Conservation (phyloP, 2,113 vertebrate genomes). For the Heliornis fulica region DNA sequence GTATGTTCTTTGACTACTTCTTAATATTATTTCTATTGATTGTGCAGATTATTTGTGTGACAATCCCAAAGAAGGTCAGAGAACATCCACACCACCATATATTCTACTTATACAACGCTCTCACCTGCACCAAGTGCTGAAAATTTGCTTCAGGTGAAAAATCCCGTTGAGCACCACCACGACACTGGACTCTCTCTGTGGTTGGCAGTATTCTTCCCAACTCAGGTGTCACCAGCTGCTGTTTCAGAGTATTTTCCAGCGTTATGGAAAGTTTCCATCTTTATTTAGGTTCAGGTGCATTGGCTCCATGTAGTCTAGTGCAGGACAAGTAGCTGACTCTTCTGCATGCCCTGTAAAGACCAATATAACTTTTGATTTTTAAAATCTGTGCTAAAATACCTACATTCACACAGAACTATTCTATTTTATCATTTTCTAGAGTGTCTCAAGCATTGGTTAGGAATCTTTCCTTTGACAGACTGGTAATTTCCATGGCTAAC, state of each 20-base stretch:
- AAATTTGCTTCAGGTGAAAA: background rate
- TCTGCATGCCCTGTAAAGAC: background rate
- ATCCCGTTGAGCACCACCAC: fast-evolving
- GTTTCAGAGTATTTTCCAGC: fast-evolving
- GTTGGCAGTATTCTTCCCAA: background rate
- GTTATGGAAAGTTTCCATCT: background rate
- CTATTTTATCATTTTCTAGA: background rate
- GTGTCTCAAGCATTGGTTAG: background rate
- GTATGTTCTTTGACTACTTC: background rate
- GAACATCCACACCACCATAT: background rate
- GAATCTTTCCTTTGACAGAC: background rate
- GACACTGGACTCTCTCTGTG: background rate
- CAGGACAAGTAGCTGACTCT: background rate
- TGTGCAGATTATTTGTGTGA: background rate
- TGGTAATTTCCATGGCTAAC: background rate
- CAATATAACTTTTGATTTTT: background rate
- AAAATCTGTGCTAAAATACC: too few relatives aligned
- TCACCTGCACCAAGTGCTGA: background rate
- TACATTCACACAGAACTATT: background rate
- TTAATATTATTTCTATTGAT: background rate
- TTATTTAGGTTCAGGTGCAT: fast-evolving
- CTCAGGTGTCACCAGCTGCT: fast-evolving
- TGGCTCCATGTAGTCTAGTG: background rate
- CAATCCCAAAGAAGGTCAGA: background rate
- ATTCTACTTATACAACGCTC: background rate